These are phyloP conservation scores for Heteromurus nitidus DNA, from an alignment of 2,888 invertebrate genomes.

Conservation along the genomic window DNA sequence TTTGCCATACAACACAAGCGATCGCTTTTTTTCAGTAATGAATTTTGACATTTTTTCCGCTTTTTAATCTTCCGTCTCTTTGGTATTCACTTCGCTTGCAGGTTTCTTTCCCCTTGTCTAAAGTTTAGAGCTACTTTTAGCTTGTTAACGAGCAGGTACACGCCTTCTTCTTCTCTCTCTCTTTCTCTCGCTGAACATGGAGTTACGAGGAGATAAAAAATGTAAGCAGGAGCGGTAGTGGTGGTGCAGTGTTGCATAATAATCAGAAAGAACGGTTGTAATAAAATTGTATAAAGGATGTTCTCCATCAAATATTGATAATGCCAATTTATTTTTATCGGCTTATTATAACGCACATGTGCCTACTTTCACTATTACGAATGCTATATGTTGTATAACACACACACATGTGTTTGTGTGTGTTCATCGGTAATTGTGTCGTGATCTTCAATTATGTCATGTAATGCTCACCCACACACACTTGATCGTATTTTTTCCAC, in stretches of 20 bases:
- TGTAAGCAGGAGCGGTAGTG: neutral
- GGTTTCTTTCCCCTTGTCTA: no score
- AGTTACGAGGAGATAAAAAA: neutral
- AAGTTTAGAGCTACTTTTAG: neutral
- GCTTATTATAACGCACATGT: conserved; percentile 27
- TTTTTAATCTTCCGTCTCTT: conserved; percentile 57
- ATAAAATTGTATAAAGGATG: conserved; percentile 16
- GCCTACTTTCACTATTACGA: conserved; percentile 31
- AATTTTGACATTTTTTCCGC: conserved; percentile 58
- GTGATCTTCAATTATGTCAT: conserved; percentile 59
- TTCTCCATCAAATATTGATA: conserved; percentile 36
- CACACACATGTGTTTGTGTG: neutral
- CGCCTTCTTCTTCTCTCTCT: conserved; percentile 14
- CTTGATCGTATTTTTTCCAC: neutral
- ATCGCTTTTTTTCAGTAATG: conserved; percentile 34
- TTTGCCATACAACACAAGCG: conserved; percentile 23
- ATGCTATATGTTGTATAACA: conserved; percentile 1
- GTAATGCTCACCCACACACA: conserved; percentile 16
- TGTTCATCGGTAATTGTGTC: conserved; percentile 38
- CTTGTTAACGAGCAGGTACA: conserved; percentile 44
- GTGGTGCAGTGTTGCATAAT: conserved; percentile 37
- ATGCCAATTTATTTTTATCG: conserved; percentile 42
- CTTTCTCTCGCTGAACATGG: neutral
- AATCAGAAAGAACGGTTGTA: conserved; percentile 1
- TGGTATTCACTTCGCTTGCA: neutral